Conservation (phyloP, 2,888 invertebrate genomes). For the Phortica magna region DNA sequence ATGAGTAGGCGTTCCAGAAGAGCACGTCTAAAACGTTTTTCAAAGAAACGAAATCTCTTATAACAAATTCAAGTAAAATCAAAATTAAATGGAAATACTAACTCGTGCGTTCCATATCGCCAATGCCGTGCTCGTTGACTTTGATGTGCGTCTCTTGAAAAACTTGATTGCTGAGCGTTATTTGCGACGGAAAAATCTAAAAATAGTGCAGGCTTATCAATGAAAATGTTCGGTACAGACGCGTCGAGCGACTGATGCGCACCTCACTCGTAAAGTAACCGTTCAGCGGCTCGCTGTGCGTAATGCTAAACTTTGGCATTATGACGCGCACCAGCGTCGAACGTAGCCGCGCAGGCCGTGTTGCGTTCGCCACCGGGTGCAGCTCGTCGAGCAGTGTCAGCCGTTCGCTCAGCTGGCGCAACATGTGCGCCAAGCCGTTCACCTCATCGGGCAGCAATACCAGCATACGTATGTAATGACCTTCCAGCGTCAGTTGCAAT, state of each 20-base stretch:
- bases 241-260: no score
- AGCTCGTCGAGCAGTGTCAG: slow-evolving; percentile 41
- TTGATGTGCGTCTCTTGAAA: slow-evolving; percentile 46
- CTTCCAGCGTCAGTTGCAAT: slow-evolving; percentile 50
- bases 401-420: slow-evolving; percentile 43
- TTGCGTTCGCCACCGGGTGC: not conserved
- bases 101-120: slow-evolving; percentile 51
- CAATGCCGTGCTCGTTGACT: slow-evolving; percentile 55
- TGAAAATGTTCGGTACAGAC: no score
- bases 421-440: slow-evolving; percentile 46
- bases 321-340: slow-evolving; percentile 49
- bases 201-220: not conserved
- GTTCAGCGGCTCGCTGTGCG: slow-evolving; percentile 40
- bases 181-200: not conserved
- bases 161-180: slow-evolving; percentile 10
- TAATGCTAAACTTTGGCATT: slow-evolving; percentile 53
- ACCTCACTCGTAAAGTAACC: slow-evolving; percentile 46
- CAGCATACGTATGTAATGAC: slow-evolving; percentile 42
- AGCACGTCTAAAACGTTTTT: slow-evolving; percentile 48
- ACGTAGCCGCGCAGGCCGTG: slow-evolving; percentile 8
- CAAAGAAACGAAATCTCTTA: not conserved
- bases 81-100: no score
- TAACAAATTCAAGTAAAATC: not conserved
- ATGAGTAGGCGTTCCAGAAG: slow-evolving; percentile 59
- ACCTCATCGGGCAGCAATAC: slow-evolving; percentile 49